Conservation (phyloP, 2,888 invertebrate species). For the Willowsia nigromaculata region DNA sequence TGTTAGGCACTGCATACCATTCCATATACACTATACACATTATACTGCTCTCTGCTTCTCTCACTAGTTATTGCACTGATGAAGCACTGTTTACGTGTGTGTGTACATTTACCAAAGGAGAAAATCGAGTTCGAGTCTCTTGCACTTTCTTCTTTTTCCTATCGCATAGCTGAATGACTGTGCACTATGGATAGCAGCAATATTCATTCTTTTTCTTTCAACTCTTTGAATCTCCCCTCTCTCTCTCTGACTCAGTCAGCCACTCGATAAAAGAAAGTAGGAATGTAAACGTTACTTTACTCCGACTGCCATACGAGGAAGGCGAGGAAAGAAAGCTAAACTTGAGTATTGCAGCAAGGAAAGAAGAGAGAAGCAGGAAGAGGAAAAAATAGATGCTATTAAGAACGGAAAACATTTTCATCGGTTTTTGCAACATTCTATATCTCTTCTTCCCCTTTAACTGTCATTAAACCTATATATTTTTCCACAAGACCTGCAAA, state of each 20-base stretch:
- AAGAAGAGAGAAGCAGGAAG: not conserved
- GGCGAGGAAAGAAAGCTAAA: constrained; percentile 20
- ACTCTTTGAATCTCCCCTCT: constrained; percentile 35
- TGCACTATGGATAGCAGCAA: not conserved
- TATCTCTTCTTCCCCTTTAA: not conserved
- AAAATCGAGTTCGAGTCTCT: not conserved
- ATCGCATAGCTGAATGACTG: not conserved
- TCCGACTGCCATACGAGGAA: not conserved
- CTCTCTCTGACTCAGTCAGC: constrained; percentile 28
- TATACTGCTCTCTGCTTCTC: not conserved
- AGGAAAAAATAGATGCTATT: constrained; percentile 65
- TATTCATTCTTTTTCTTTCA: constrained; percentile 57
- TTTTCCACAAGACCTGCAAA: constrained; percentile 61
- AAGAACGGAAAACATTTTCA: constrained; percentile 64
- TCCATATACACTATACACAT: not conserved
- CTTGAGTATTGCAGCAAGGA: not conserved
- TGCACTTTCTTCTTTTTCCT: not conserved
- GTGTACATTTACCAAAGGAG: not conserved
- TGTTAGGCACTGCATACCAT: constrained; percentile 33
- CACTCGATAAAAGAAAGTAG: constrained; percentile 23
- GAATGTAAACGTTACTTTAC: not conserved
- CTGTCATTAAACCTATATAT: constrained; percentile 16
- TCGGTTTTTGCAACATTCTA: constrained; percentile 39
- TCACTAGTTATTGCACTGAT: not conserved
- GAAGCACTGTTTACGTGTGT: constrained; percentile 2